phyloP scores from a whole-genome alignment of 2,888 invertebrate species.

The Saturnia pavonia region DNA sequence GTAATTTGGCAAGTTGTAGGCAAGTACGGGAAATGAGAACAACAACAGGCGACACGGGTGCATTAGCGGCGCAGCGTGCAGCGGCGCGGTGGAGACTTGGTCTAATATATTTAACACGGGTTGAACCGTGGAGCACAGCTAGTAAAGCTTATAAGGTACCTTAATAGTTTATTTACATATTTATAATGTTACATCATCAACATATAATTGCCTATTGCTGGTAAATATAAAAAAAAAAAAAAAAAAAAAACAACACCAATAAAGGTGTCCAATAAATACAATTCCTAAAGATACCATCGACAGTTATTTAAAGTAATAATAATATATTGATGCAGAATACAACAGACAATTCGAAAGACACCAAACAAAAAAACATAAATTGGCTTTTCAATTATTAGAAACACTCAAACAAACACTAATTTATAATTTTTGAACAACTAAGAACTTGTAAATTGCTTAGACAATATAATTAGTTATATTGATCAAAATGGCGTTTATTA shows the following conservation, averaged over 20 bases:
- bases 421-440: neutral
- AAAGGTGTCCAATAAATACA: neutral
- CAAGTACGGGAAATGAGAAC: too few species aligned
- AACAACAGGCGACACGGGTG: too few species aligned
- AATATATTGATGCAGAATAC: neutral
- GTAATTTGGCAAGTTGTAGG: too few species aligned
- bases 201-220: neutral
- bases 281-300: neutral
- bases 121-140: too few species aligned
- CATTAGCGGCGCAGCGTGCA: too few species aligned
- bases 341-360: neutral
- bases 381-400: neutral
- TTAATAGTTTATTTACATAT: neutral
- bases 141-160: too few species aligned
- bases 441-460: neutral
- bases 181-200: neutral
- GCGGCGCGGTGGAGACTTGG: too few species aligned
- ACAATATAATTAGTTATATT: constrained; percentile 1
- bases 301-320: neutral
- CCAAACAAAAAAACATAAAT: neutral
- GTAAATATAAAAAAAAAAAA: neutral
- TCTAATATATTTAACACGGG: too few species aligned
- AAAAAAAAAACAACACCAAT: neutral
- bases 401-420: neutral
- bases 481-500: neutral